A percentile compares a stretch with the other conserved stretches of the same genome.
phyloP scores from a whole-genome alignment of 2,797 vertebrate genomes.

The Clarias laeviceps region DNA sequence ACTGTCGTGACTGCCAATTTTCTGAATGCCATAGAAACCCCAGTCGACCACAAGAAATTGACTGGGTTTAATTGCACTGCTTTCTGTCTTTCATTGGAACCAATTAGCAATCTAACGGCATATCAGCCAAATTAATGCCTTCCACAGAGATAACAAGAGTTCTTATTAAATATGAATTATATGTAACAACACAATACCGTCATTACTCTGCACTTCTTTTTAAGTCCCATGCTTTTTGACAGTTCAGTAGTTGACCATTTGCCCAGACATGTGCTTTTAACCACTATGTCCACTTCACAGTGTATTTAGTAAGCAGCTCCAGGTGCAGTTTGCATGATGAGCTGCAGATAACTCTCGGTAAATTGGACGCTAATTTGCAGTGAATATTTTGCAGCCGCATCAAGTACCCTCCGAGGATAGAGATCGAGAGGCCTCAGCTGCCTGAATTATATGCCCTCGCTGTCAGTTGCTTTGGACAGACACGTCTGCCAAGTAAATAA shows the following conservation, averaged over 20 bases:
- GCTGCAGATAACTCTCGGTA: neutral
- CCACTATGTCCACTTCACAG: neutral
- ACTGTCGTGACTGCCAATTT: neutral
- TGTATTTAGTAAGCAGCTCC: neutral
- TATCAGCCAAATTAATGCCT: neutral
- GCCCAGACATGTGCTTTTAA: neutral
- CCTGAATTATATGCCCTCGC: neutral
- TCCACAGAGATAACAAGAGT: neutral
- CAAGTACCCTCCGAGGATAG: neutral
- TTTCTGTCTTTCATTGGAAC: neutral
- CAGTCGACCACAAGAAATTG: neutral
- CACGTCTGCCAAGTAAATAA: neutral
- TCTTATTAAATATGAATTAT: neutral
- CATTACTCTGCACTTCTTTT: neutral
- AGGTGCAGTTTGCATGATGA: neutral
- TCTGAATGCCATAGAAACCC: neutral
- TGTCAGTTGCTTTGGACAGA: neutral
- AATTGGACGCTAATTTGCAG: neutral
- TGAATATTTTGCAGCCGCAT: neutral
- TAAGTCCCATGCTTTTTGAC: neutral
- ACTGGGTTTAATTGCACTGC: neutral
- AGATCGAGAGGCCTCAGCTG: neutral
- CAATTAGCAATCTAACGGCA: neutral
- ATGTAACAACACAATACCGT: neutral
- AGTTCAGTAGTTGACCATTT: neutral